These are phyloP conservation scores for Bedellia somnulentella DNA, from an alignment of 2,888 invertebrate genomes.

Conservation along the genomic window DNA sequence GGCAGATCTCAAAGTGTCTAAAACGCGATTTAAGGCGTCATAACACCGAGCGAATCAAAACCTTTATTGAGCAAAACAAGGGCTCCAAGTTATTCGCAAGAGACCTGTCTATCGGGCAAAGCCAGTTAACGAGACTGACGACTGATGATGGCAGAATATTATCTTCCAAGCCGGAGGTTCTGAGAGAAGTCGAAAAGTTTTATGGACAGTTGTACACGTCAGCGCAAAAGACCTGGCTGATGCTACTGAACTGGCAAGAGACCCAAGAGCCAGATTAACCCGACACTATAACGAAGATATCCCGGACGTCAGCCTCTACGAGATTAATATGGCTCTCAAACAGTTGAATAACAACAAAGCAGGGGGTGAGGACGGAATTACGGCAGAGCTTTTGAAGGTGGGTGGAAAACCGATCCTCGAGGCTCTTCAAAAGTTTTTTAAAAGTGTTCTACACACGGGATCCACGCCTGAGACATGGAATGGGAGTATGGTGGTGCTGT, in stretches of 20 bases:
- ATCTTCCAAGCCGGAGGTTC: not conserved
- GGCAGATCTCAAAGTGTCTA: no score
- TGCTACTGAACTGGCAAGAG: not conserved
- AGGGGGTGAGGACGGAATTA: slow-evolving; percentile 5
- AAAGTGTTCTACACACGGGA: slow-evolving; percentile 6
- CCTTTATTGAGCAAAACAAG: no score
- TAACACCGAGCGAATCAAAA: no score
- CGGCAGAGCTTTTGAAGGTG: slow-evolving; percentile 7
- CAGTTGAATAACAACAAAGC: slow-evolving; percentile 3
- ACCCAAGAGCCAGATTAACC: slow-evolving; percentile 2
- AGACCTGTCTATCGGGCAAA: no score
- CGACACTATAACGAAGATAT: slow-evolving; percentile 2
- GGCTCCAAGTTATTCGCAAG: no score
- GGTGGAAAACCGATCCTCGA: slow-evolving; percentile 9
- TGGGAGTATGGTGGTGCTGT: slow-evolving; percentile 31
- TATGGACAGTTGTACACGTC: no score
- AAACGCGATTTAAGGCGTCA: no score
- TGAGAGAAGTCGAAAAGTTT: no score
- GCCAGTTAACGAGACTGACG: not conserved
- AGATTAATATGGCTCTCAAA: slow-evolving; percentile 3
- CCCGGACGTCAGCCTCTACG: slow-evolving; percentile 3
- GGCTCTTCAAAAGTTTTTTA: slow-evolving; percentile 9
- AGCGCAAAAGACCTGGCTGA: no score
- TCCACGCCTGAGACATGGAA: slow-evolving; percentile 11
- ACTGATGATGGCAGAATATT: not conserved